phyloP scores from a whole-genome alignment of 1,140 invertebrate species.

The Scaptomyza hsui region DNA sequence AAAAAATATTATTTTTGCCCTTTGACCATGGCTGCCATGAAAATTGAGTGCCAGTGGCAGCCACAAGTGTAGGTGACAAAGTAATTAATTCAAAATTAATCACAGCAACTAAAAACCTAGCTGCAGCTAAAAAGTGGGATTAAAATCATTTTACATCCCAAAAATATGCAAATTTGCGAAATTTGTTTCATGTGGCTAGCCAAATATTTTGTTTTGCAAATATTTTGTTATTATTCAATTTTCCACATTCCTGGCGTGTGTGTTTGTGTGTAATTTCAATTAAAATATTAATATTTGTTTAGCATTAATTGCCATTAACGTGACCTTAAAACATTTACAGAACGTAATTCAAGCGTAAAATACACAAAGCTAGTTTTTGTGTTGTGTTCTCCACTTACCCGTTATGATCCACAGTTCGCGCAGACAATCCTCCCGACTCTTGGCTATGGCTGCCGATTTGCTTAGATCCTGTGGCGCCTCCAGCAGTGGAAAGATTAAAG shows the following conservation, averaged over 20 bases:
- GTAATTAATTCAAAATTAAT: constrained; percentile 76
- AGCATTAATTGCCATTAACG: constrained; percentile 60
- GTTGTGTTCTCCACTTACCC: constrained; percentile 64
- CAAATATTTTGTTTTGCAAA: constrained; percentile 73
- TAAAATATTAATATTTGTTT: constrained; percentile 74
- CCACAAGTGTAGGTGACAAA: constrained; percentile 51
- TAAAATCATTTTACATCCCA: neutral
- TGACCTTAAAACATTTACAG: constrained; percentile 40
- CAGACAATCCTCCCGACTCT: constrained; percentile 83
- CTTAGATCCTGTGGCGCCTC: constrained; percentile 82
- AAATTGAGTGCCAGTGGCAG: constrained; percentile 50
- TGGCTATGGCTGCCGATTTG: constrained; percentile 77
- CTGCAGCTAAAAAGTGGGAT: neutral
- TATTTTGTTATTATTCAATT: constrained; percentile 66
- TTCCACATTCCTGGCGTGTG: constrained; percentile 24
- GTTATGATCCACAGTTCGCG: constrained; percentile 84
- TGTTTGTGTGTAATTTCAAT: constrained; percentile 49
- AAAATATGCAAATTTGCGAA: constrained; percentile 9
- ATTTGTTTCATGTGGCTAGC: constrained; percentile 34
- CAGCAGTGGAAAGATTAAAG: constrained; percentile 83
- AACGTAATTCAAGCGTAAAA: constrained; percentile 64
- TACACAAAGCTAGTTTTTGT: constrained; percentile 5
- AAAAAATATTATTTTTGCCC: neutral
- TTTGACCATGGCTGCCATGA: too few relatives aligned
- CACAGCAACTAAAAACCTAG: constrained; percentile 38